phyloP scores from a whole-genome alignment of 2,888 invertebrate species.

The Clistopyga incitator region DNA sequence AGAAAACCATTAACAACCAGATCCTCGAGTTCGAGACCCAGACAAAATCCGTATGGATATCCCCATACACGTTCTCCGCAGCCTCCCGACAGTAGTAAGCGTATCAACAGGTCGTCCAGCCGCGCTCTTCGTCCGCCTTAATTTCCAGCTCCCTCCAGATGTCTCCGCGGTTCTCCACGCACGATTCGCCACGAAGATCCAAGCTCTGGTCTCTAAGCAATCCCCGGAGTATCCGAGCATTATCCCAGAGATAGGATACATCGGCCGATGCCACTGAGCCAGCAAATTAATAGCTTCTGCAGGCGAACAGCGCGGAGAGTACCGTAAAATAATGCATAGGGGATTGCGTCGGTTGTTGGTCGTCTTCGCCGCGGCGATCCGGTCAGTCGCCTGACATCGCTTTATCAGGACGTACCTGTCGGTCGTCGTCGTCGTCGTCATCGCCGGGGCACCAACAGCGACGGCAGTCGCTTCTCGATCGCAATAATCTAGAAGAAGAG shows the following conservation, averaged over 20 bases:
- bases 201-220: background rate
- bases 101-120: constrained; percentile 35
- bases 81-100: background rate
- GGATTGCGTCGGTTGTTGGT: constrained; percentile 13
- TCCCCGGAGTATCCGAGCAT: background rate
- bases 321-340: constrained; percentile 28
- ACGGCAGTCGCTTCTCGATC: too few species aligned
- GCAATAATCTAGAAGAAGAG: background rate
- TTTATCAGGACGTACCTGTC: constrained; percentile 65
- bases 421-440: constrained; percentile 17
- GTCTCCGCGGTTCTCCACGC: background rate
- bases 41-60: too few species aligned
- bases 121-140: background rate
- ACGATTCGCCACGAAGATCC: background rate
- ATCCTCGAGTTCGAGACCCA: too few species aligned
- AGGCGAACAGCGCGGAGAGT: background rate
- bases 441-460: background rate
- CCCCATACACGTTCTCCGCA: too few species aligned
- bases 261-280: constrained; percentile 17
- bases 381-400: constrained; percentile 66
- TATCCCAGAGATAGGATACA: background rate
- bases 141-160: background rate
- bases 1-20: too few species aligned
- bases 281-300: constrained; percentile 7
- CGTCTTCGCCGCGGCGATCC: constrained; percentile 49